Evolutionary conservation across 2,113 vertebrate genomes (phyloP).

Genomic region (Gobiocypris rarus): DNA sequence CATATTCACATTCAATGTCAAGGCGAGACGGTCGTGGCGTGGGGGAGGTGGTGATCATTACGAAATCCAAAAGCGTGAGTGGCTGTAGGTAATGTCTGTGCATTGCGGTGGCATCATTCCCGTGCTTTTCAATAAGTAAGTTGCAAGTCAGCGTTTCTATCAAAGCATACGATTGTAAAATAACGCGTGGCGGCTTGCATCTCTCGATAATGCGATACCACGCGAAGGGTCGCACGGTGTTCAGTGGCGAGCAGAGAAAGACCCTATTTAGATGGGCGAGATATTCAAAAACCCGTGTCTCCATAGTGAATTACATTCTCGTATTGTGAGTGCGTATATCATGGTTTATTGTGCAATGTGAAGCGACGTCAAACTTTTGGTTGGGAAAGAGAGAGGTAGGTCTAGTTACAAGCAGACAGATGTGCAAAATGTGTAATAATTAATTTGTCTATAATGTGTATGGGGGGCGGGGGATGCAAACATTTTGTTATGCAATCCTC

Average conservation of each 20-base stretch:
- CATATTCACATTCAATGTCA: conserved; percentile 71
- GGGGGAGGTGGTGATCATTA: conserved; percentile 40
- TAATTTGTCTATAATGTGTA: background rate
- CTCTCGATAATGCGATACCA: background rate
- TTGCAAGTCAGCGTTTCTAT: background rate
- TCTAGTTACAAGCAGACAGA: background rate
- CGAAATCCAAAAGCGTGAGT: conserved; percentile 31
- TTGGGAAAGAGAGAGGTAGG: background rate
- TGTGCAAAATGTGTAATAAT: background rate
- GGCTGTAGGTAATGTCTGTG: conserved; percentile 18
- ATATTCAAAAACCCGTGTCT: background rate
- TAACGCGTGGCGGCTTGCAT: background rate
- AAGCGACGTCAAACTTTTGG: background rate
- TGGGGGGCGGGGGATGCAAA: background rate
- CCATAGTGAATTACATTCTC: background rate
- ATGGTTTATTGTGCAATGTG: background rate
- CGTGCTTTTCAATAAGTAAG: background rate
- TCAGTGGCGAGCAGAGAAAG: background rate
- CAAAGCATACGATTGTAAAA: background rate
- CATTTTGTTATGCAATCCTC: background rate
- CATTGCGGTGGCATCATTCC: background rate
- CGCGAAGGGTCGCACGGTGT: background rate
- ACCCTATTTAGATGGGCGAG: background rate
- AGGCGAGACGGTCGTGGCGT: conserved; percentile 64
- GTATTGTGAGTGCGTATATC: background rate